These are phyloP conservation scores for Gambusia yucatana DNA, from an alignment of 2,797 vertebrate species.

Conservation along the genomic window DNA sequence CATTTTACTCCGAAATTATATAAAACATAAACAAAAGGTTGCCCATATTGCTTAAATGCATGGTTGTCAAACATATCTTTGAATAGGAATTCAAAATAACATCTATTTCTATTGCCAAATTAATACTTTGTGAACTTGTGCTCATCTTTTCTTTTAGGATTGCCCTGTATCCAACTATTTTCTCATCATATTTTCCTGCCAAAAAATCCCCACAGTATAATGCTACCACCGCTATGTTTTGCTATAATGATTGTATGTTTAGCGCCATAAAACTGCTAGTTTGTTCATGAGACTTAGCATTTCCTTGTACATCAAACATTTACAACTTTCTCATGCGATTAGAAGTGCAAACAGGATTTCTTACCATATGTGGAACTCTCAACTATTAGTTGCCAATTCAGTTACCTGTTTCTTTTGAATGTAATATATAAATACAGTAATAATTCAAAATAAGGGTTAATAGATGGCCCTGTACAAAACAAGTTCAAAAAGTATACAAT, in stretches of 20 bases:
- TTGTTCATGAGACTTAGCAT: background rate
- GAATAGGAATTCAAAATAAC: background rate
- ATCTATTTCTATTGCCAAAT: background rate
- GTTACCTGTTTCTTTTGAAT: no score
- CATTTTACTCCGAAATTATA: background rate
- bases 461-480: background rate
- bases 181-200: background rate
- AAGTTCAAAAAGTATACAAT: background rate
- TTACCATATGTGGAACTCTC: background rate
- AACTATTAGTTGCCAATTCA: background rate
- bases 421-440: background rate
- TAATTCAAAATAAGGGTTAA: background rate
- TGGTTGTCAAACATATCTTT: background rate
- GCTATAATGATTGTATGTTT: background rate
- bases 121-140: background rate
- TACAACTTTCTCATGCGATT: background rate
- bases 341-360: background rate
- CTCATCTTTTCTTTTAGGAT: background rate
- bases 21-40: no score
- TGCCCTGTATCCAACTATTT: background rate
- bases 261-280: background rate
- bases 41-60: background rate
- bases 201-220: background rate
- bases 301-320: background rate
- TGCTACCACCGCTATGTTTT: background rate